These are phyloP conservation scores for Diaperis boleti DNA, from an alignment of 2,888 invertebrate species.

Conservation along the genomic window DNA sequence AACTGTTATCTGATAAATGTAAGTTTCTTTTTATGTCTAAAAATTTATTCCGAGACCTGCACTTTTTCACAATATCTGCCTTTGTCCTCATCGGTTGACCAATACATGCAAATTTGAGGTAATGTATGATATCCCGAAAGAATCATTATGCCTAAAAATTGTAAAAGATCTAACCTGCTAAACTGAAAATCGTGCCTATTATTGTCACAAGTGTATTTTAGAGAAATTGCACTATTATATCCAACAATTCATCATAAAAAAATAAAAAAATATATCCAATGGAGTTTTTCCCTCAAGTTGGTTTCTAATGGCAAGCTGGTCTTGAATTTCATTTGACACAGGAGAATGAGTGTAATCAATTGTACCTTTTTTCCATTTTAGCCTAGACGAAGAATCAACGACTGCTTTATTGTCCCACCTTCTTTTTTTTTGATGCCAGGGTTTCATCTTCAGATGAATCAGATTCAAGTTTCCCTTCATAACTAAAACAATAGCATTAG, in stretches of 20 bases:
- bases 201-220: constrained; percentile 34
- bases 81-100: constrained; percentile 37
- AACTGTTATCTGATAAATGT: constrained; percentile 48
- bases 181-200: constrained; percentile 33
- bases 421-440: too few relatives aligned
- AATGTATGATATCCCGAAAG: constrained; percentile 30
- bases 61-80: constrained; percentile 36
- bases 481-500: too few relatives aligned
- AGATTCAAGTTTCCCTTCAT: background rate
- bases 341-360: constrained; percentile 38
- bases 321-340: constrained; percentile 30
- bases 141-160: constrained; percentile 31
- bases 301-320: constrained; percentile 30
- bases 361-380: constrained; percentile 26
- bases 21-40: too few relatives aligned
- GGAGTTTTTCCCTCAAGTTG: constrained; percentile 39
- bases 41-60: constrained; percentile 45
- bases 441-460: background rate
- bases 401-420: too few relatives aligned
- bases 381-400: too few relatives aligned
- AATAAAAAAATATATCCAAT: constrained; percentile 41
- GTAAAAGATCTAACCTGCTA: background rate
- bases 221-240: constrained; percentile 32
- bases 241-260: constrained; percentile 41
- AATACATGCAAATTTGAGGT: constrained; percentile 29